These are phyloP conservation scores for Poeciliopsis paucimaculata DNA, from an alignment of 2,797 vertebrate species.

Conservation along the genomic window DNA sequence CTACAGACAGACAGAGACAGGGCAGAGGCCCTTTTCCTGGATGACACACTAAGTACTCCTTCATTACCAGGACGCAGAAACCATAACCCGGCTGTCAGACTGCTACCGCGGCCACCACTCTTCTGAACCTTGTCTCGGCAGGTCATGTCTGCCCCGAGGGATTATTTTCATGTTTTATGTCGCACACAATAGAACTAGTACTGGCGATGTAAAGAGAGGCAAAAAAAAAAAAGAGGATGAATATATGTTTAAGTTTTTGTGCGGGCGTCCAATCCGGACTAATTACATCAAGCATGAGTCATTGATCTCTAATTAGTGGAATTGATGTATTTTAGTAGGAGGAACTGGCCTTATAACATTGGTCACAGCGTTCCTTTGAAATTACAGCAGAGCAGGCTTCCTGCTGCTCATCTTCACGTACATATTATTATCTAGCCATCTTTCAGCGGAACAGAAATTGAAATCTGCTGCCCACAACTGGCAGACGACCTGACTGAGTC, in stretches of 20 bases:
- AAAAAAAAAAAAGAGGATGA: constrained; percentile 1
- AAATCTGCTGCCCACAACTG: constrained; percentile 37
- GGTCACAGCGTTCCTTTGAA: constrained; percentile 43
- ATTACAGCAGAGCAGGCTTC: constrained; percentile 37
- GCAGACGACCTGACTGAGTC: constrained; percentile 37
- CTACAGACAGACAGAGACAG: constrained; percentile 57
- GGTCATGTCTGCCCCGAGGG: constrained; percentile 39
- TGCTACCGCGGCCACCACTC: constrained; percentile 43
- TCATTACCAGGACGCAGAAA: constrained; percentile 72
- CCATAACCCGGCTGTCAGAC: constrained; percentile 67
- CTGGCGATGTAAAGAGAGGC: constrained; percentile 1
- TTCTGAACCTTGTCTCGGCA: constrained; percentile 47
- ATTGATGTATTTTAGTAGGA: constrained; percentile 63
- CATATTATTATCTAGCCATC: constrained; percentile 40
- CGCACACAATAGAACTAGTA: constrained; percentile 28
- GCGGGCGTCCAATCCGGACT: constrained; percentile 33
- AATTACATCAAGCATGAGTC: constrained; percentile 66
- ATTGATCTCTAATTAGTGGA: constrained; percentile 71
- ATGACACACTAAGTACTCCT: constrained; percentile 71
- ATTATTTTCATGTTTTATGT: constrained; percentile 57
- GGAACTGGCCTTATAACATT: constrained; percentile 34
- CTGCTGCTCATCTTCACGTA: constrained; percentile 21
- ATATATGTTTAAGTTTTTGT: constrained; percentile 33
- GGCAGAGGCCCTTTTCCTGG: constrained; percentile 63
- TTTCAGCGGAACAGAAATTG: constrained; percentile 39